Evolutionary conservation across 2,113 vertebrate species (phyloP).

Genomic region (Oostethus manadensis): DNA sequence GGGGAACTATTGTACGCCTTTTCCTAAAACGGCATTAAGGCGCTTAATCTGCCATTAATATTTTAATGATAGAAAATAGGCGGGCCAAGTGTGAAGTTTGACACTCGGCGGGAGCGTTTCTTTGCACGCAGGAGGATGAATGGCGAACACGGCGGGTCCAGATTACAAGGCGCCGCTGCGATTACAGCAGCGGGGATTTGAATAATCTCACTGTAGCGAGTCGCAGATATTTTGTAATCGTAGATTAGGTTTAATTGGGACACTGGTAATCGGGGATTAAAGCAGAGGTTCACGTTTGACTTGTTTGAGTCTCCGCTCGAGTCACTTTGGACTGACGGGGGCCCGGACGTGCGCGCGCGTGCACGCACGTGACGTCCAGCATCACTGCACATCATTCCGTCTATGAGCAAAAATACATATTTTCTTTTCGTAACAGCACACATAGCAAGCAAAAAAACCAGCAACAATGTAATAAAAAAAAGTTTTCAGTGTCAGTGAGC

Average conservation of each 20-base stretch:
- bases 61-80: constrained; percentile 73
- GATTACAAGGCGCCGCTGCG: constrained; percentile 62
- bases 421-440: too few species aligned
- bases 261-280: constrained; percentile 52
- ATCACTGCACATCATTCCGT: too few species aligned
- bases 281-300: constrained; percentile 30
- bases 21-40: constrained; percentile 71
- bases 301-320: not conserved
- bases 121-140: constrained; percentile 51
- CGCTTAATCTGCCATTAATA: constrained; percentile 75
- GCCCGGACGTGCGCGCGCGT: not conserved
- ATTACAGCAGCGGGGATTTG: constrained; percentile 64
- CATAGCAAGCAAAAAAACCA: too few species aligned
- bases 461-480: too few species aligned
- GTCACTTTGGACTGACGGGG: constrained; percentile 4
- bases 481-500: too few species aligned
- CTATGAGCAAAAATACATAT: too few species aligned
- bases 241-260: constrained; percentile 63
- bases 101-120: constrained; percentile 47
- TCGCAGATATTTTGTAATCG: constrained; percentile 64
- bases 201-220: constrained; percentile 67
- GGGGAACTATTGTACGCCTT: constrained; percentile 69
- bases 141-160: constrained; percentile 36
- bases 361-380: too few species aligned
- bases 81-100: constrained; percentile 49